These are phyloP conservation scores for Gadopsis marmoratus DNA, from an alignment of 2,797 vertebrate genomes.

Conservation along the genomic window DNA sequence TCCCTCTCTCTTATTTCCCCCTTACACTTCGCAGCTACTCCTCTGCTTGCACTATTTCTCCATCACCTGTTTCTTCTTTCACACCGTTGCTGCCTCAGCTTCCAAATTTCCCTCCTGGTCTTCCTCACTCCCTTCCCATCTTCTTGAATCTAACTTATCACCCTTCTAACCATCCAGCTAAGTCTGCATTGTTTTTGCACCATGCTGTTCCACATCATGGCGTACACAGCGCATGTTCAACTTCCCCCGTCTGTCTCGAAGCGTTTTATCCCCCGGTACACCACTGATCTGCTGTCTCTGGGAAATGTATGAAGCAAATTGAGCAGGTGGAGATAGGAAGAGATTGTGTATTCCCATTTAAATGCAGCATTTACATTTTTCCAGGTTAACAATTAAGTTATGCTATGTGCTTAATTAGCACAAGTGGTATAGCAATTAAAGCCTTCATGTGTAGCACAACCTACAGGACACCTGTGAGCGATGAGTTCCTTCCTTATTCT, in stretches of 20 bases:
- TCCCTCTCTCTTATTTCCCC: not conserved
- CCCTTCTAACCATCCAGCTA: slow-evolving; percentile 24
- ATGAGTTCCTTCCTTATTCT: slow-evolving; percentile 8
- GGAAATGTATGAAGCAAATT: slow-evolving; percentile 48
- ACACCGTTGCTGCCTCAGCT: slow-evolving; percentile 18
- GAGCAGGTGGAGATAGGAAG: slow-evolving; percentile 42
- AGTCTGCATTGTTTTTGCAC: slow-evolving; percentile 49
- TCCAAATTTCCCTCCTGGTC: not conserved
- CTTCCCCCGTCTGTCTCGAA: slow-evolving; percentile 11
- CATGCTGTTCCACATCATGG: slow-evolving; percentile 36
- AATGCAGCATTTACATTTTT: slow-evolving; percentile 40
- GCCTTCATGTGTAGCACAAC: slow-evolving; percentile 8
- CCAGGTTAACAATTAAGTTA: slow-evolving; percentile 34
- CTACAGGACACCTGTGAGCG: slow-evolving; percentile 12
- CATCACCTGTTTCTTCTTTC: slow-evolving; percentile 34
- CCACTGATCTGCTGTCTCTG: slow-evolving; percentile 37
- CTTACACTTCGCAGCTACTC: slow-evolving; percentile 6
- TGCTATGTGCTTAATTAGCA: slow-evolving; percentile 42
- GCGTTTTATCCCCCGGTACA: slow-evolving; percentile 29
- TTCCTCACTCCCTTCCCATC: not conserved
- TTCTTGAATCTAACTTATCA: slow-evolving; percentile 18
- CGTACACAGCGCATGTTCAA: not conserved
- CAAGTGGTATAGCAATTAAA: slow-evolving; percentile 45
- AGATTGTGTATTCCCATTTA: slow-evolving; percentile 26
- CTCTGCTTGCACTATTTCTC: slow-evolving; percentile 19